Conservation (phyloP, 2,888 invertebrate genomes). For the Salticus scenicus region DNA sequence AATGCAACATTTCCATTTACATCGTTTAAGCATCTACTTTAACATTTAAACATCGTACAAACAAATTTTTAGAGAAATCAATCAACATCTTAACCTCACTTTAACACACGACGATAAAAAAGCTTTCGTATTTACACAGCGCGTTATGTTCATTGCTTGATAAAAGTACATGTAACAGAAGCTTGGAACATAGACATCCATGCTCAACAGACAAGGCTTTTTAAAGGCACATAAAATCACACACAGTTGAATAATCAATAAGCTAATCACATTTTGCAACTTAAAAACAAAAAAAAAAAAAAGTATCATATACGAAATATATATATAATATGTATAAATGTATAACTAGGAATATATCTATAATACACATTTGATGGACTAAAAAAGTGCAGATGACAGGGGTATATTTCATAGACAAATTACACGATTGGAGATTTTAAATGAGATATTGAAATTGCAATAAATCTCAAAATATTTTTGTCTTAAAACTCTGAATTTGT, state of each 20-base stretch:
- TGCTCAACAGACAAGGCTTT: constrained; percentile 42
- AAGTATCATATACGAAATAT: neutral
- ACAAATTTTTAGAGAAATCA: neutral
- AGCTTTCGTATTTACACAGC: constrained; percentile 50
- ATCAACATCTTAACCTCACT: neutral
- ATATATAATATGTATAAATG: neutral
- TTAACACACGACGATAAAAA: constrained; percentile 9
- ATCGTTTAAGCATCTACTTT: no score
- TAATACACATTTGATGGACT: constrained; percentile 11
- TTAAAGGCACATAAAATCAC: constrained; percentile 69
- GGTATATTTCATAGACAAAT: neutral
- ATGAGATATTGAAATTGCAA: no score
- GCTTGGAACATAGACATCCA: constrained; percentile 46
- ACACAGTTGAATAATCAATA: constrained; percentile 46
- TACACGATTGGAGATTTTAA: no score
- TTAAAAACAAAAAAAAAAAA: neutral
- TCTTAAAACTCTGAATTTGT: no score
- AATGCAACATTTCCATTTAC: no score
- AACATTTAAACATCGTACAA: no score
- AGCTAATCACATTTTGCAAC: constrained; percentile 60
- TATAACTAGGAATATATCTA: constrained; percentile 10
- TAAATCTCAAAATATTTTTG: no score
- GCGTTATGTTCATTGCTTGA: constrained; percentile 23
- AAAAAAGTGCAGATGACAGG: constrained; percentile 1
- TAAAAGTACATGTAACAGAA: constrained; percentile 34